Conservation (phyloP, 2,888 invertebrate genomes). For the Euclidia mi region DNA sequence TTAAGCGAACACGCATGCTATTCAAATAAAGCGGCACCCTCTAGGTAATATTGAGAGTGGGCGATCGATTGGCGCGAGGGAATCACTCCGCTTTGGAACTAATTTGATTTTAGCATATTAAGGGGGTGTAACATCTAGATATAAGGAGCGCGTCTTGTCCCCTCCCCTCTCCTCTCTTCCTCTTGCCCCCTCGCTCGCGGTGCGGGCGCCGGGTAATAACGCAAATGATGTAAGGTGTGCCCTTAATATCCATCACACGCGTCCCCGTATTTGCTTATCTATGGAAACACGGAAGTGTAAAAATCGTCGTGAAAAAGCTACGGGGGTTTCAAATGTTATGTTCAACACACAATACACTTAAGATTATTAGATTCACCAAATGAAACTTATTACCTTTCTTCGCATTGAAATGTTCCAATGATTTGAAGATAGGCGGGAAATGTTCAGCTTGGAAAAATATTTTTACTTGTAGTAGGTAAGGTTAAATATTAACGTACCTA, state of each 20-base stretch:
- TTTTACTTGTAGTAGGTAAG: too few species aligned
- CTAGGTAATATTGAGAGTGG: slow-evolving; percentile 77
- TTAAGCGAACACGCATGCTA: slow-evolving; percentile 67
- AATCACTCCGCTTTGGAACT: slow-evolving; percentile 88
- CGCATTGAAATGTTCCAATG: slow-evolving; percentile 14
- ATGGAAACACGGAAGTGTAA: slow-evolving; percentile 89
- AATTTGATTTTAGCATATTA: slow-evolving; percentile 91
- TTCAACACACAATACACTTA: slow-evolving; percentile 77
- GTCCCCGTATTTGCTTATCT: slow-evolving; percentile 90
- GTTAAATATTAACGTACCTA: too few species aligned
- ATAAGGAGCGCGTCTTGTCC: slow-evolving; percentile 86
- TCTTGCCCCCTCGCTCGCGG: slow-evolving; percentile 23
- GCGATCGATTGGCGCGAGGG: slow-evolving; percentile 82
- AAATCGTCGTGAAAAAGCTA: slow-evolving; percentile 83
- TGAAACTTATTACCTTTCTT: slow-evolving; percentile 40
- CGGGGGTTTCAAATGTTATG: slow-evolving; percentile 73
- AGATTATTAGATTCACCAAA: slow-evolving; percentile 75
- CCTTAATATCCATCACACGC: slow-evolving; percentile 90
- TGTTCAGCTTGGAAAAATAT: not conserved
- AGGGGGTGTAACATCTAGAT: slow-evolving; percentile 85
- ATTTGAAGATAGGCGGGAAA: not conserved
- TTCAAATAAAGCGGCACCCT: slow-evolving; percentile 72
- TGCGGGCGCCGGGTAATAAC: slow-evolving; percentile 78
- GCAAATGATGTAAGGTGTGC: slow-evolving; percentile 90
- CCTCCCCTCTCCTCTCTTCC: slow-evolving; percentile 69